A percentile compares a stretch with the other conserved stretches of the same genome.
Conservation (phyloP, 2,797 vertebrate genomes). For the Muscicapa striata region DNA sequence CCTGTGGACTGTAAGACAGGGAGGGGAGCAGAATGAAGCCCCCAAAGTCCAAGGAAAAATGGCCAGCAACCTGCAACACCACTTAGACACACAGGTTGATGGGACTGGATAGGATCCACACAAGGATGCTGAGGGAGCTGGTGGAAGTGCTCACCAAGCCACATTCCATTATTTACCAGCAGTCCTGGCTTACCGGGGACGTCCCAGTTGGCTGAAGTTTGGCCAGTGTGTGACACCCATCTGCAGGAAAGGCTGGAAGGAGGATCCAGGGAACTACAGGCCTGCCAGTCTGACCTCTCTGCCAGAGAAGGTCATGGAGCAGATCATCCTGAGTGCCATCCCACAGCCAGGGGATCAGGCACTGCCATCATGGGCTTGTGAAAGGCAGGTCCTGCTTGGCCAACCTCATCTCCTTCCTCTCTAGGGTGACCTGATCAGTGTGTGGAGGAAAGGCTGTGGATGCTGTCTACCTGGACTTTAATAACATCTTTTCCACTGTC, state of each 20-base stretch:
- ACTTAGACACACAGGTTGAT: not conserved
- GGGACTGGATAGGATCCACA: not conserved
- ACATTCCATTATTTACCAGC: not conserved
- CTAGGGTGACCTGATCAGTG: fast-evolving
- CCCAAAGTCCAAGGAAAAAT: not conserved
- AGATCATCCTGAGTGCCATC: not conserved
- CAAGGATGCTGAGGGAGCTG: not conserved
- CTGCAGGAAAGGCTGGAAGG: not conserved
- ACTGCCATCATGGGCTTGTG: not conserved
- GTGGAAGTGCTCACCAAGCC: not conserved
- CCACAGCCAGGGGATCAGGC: not conserved
- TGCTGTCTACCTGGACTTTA: not conserved
- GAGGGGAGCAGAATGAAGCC: not conserved
- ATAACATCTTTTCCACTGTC: not conserved
- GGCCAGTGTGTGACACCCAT: fast-evolving
- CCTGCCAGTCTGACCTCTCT: not conserved
- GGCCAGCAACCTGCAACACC: not conserved
- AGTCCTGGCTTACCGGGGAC: not conserved
- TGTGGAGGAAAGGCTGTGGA: not conserved
- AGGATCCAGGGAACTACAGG: not conserved
- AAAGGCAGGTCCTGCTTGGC: not conserved
- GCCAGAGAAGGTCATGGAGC: not conserved
- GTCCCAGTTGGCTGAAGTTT: not conserved
- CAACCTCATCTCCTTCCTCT: not conserved
- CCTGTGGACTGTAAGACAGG: not conserved